Conservation (phyloP, 2,113 vertebrate genomes). For the Corythornis vintsioides region DNA sequence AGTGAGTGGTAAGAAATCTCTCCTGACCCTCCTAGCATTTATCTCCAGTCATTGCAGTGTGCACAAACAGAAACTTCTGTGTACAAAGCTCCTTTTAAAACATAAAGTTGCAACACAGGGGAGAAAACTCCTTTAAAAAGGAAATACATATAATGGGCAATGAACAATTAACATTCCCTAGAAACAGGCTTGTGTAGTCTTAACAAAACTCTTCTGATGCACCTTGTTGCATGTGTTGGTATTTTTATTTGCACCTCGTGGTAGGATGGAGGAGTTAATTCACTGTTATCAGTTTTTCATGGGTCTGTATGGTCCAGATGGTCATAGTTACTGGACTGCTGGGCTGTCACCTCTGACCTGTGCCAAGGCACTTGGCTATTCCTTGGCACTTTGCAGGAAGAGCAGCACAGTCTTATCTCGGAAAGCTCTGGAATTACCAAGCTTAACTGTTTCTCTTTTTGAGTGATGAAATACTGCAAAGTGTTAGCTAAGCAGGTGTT, state of each 20-base stretch:
- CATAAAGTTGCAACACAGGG: accelerated
- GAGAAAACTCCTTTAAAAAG: not conserved
- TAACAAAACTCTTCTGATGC: not conserved
- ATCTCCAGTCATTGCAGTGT: not conserved
- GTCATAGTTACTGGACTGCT: not conserved
- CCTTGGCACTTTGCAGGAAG: not conserved
- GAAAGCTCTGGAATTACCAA: not conserved
- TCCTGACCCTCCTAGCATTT: not conserved
- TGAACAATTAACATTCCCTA: not conserved
- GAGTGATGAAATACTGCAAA: not conserved
- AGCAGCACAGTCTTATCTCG: not conserved
- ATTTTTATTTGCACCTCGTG: not conserved
- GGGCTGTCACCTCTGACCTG: not conserved
- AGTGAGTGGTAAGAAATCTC: not conserved
- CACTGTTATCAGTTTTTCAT: not conserved
- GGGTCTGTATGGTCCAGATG: not conserved
- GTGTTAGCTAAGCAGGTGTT: not conserved
- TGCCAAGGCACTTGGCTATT: not conserved
- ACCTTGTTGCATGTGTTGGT: not conserved
- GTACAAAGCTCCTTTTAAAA: not conserved
- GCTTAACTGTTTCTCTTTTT: not conserved
- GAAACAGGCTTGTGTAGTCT: not conserved
- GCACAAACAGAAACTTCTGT: not conserved
- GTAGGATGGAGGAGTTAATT: not conserved
- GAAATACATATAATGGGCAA: not conserved